Conservation (phyloP, 2,888 invertebrate genomes). For the Cataglyphis livida region DNA sequence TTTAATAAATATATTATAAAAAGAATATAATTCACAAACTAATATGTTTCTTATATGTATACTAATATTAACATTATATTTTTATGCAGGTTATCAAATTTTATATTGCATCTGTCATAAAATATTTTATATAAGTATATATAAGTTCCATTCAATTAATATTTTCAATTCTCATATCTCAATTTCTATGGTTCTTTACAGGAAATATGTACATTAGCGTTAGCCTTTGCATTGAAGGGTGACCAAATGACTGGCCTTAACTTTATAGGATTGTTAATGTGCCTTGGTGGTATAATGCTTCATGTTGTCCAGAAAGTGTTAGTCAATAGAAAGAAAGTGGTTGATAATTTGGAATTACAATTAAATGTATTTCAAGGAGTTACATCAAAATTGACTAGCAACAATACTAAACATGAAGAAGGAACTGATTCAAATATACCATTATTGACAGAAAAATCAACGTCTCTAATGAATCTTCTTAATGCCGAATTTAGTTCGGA, state of each 20-base stretch:
- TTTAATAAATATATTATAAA: background rate
- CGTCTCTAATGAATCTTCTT: slow-evolving; percentile 83
- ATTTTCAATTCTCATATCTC: background rate
- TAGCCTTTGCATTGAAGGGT: slow-evolving; percentile 95
- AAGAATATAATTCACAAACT: background rate
- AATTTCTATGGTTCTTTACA: slow-evolving; percentile 83
- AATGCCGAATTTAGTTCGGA: slow-evolving; percentile 83
- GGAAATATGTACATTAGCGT: slow-evolving; percentile 96
- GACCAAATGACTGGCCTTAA: slow-evolving; percentile 94
- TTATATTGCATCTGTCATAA: background rate
- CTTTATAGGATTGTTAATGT: slow-evolving; percentile 93
- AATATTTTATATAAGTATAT: slow-evolving; percentile 15
- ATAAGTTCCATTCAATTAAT: background rate
- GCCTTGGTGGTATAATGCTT: slow-evolving; percentile 94
- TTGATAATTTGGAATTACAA: slow-evolving; percentile 81
- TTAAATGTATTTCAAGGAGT: too few relatives aligned
- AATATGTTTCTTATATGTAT: background rate
- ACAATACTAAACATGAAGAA: slow-evolving; percentile 78
- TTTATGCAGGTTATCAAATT: background rate
- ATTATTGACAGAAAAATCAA: slow-evolving; percentile 82
- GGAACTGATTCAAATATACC: slow-evolving; percentile 80
- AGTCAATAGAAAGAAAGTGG: slow-evolving; percentile 74
- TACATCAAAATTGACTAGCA: slow-evolving; percentile 69
- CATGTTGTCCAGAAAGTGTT: slow-evolving; percentile 92
- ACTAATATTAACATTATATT: background rate